A percentile compares a stretch with the other conserved stretches of the same genome.
These are phyloP conservation scores for Esox lucius DNA, from an alignment of 2,797 vertebrate genomes.

Conservation along the genomic window DNA sequence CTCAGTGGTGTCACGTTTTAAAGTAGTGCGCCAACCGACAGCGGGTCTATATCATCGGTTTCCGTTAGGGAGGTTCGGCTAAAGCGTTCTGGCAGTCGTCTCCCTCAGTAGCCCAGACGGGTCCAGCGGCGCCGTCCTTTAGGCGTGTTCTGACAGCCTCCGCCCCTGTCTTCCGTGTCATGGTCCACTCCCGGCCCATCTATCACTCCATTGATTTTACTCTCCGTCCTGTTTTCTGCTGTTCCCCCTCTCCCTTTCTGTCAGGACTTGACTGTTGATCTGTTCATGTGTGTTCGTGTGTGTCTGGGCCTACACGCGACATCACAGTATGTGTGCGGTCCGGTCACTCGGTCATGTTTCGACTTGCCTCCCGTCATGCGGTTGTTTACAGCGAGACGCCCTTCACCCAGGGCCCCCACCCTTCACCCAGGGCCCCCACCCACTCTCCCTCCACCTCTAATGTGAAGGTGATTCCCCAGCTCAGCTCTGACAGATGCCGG, in stretches of 20 bases:
- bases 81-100: conserved; percentile 33
- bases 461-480: conserved; percentile 42
- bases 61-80: conserved; percentile 40
- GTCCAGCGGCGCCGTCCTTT: conserved; percentile 61
- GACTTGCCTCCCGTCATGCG: no score
- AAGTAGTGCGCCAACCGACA: conserved; percentile 45
- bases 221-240: conserved; percentile 66
- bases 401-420: not conserved
- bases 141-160: conserved; percentile 57
- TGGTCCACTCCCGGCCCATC: conserved; percentile 62
- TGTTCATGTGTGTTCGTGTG: conserved; percentile 62
- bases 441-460: conserved; percentile 22
- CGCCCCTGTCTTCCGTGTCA: conserved; percentile 37
- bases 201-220: conserved; percentile 74
- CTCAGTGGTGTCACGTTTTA: conserved; percentile 35
- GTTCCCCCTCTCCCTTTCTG: conserved; percentile 51
- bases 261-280: conserved; percentile 71
- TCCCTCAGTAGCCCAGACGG: conserved; percentile 43
- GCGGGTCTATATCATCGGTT: conserved; percentile 28
- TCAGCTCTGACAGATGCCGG: conserved; percentile 61
- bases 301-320: no score
- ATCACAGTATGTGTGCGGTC: no score
- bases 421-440: not conserved
- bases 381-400: no score
- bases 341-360: no score